Base-by-base conservation (phyloP, 2,888 invertebrate species). In the Didymodactylos carnosus region DNA sequence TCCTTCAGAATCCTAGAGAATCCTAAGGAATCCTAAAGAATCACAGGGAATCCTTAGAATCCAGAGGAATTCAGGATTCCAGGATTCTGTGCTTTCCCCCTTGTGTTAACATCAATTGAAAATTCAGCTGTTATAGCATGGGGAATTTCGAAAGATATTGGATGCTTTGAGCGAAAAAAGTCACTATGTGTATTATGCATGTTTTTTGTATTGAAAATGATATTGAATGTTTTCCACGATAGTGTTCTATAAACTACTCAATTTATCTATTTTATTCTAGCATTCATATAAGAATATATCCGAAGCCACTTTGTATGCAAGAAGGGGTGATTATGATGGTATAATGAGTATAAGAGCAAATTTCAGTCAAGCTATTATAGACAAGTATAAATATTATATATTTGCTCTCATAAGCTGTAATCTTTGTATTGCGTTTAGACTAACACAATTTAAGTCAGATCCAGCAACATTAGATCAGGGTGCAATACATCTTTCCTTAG, bases 321-420 rank as follows among this genome's bases (percentile, higher is more conserved):
- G 86, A 43, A 83, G 83, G 3, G 94, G 93, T 0, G 86, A 89
- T 35, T 90, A 90, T 0, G 94, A 94, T 93, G 93, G 92, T 3
- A 90, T 90, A 13, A 82, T 94, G 10, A 89, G 90, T 80, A 91
- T 94, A 80, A 90, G 91, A 35, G 89, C 90, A 79, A 93, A 93
- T 81, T 94, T 93, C 79, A 91, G 93, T 0, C 89, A 89, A 77
- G 90, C 91, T 0, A 86, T 92, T 13, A 53, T 35, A 27, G 27
- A 53, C 29, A 74, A 74, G 74, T 70, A 39, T 25, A n/a, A n/a
- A 19, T 3, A 11, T 11, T 23, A 10, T 49, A 11, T 5, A 29
- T 41, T 41, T 70, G 6, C 14, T 27, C 25, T 41, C 8, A 14
- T 39, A 13, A n/a, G 10, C 14, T 23, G 13, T 41, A 39, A n/a